A percentile compares a stretch with the other conserved stretches of the same genome.
phyloP scores from a whole-genome alignment of 35 echinoderm and acorn worm genomes.

The Stichopus chloronotus region DNA sequence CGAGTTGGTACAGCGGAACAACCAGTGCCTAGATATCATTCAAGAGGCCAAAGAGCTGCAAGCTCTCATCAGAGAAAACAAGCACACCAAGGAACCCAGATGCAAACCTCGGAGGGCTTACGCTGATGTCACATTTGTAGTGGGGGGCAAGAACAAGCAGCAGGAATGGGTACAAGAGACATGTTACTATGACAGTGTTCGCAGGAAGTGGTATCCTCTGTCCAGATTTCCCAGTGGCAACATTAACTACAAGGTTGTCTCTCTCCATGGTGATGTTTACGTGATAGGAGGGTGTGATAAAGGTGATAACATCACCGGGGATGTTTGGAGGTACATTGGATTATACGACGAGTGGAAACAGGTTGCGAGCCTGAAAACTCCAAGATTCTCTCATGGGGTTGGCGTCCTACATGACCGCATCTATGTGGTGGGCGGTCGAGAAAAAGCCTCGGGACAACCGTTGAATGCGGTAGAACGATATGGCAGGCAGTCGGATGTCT shows the following conservation, averaged over 20 bases:
- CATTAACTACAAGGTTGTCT: conserved; percentile 79
- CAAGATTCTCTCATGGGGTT: conserved; percentile 79
- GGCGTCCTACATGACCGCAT: conserved; percentile 88
- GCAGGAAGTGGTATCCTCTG: conserved; percentile 88
- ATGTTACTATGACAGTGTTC: conserved; percentile 85
- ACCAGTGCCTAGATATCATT: conserved; percentile 77
- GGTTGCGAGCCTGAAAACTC: conserved; percentile 47
- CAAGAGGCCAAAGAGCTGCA: conserved; percentile 81
- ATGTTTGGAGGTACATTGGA: conserved; percentile 88
- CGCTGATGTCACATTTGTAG: conserved; percentile 89
- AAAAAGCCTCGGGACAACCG: conserved; percentile 63
- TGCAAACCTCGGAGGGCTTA: conserved; percentile 78
- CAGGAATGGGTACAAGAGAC: conserved; percentile 90
- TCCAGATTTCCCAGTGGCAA: conserved; percentile 74
- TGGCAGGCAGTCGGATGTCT: conserved; percentile 75
- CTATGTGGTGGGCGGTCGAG: conserved; percentile 86
- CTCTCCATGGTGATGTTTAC: conserved; percentile 88
- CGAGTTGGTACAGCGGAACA: conserved; percentile 63
- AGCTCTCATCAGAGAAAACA: conserved; percentile 80
- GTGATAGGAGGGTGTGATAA: conserved; percentile 81
- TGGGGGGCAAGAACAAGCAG: conserved; percentile 85
- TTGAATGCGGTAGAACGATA: conserved; percentile 83
- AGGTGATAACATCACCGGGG: conserved; percentile 65
- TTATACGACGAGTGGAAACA: conserved; percentile 92
- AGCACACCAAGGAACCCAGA: conserved; percentile 69